phyloP scores from a whole-genome alignment of 2,797 vertebrate genomes.

The Sebastes baramenuke region DNA sequence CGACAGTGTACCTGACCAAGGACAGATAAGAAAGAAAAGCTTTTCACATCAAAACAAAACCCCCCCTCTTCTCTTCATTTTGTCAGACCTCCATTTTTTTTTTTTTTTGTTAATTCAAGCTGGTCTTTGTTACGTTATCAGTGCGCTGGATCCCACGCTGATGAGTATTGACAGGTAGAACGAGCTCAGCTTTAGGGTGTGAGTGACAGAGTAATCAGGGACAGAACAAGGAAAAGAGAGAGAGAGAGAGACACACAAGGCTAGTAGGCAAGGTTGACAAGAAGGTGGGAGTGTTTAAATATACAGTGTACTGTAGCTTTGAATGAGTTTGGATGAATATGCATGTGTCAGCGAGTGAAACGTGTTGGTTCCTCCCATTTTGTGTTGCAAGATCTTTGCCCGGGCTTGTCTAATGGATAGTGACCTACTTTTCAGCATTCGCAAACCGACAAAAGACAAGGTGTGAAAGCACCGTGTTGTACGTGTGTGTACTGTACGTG shows the following conservation, averaged over 20 bases:
- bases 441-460: constrained; percentile 37
- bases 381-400: constrained; percentile 43
- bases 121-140: constrained; percentile 64
- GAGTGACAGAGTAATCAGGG: constrained; percentile 29
- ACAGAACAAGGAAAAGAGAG: not conserved
- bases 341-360: constrained; percentile 2
- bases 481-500: not conserved
- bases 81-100: constrained; percentile 12
- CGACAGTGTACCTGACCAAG: constrained; percentile 63
- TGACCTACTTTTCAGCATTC: constrained; percentile 56
- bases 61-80: constrained; percentile 4
- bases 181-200: constrained; percentile 25
- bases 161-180: constrained; percentile 68
- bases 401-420: constrained; percentile 54
- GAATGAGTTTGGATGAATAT: constrained; percentile 19
- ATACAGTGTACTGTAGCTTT: not conserved
- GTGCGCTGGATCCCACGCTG: constrained; percentile 40
- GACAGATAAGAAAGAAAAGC: constrained; percentile 63
- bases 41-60: constrained; percentile 54
- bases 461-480: constrained; percentile 23
- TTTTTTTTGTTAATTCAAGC: constrained; percentile 33
- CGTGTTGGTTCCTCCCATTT: constrained; percentile 27
- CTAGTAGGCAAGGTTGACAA: not conserved
- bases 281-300: constrained; percentile 22
- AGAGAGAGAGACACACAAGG: not conserved